phyloP scores from a whole-genome alignment of 1,140 invertebrate species.

The Metaphire vulgaris region DNA sequence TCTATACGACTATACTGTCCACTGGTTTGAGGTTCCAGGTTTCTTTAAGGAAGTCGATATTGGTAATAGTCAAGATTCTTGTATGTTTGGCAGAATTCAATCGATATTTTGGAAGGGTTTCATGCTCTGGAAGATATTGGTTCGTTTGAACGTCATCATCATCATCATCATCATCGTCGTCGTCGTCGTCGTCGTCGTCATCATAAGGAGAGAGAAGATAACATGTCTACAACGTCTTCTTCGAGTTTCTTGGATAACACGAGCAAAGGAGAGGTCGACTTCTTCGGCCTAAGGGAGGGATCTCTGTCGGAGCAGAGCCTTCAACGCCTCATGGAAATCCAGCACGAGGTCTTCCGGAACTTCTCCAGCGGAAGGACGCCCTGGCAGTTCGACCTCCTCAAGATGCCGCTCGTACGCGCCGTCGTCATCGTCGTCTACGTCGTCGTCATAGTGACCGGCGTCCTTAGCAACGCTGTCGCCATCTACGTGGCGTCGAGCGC shows the following conservation, averaged over 20 bases:
- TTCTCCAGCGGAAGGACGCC: neutral
- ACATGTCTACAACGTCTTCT: neutral
- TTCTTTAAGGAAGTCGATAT: too few relatives aligned
- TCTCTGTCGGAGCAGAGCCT: neutral
- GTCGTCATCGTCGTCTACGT: conserved; percentile 45
- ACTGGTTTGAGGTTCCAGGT: too few relatives aligned
- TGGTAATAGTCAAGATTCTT: too few relatives aligned
- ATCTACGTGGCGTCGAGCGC: conserved; percentile 75
- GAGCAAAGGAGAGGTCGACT: neutral
- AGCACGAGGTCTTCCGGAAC: neutral
- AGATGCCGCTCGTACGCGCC: conserved; percentile 12
- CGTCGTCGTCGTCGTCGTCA: too few relatives aligned
- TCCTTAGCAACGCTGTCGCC: conserved; percentile 77
- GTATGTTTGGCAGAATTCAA: too few relatives aligned
- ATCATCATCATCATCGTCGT: too few relatives aligned
- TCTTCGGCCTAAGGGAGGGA: neutral
- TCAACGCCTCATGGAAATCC: too few relatives aligned
- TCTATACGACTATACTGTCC: too few relatives aligned
- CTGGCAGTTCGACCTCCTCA: conserved; percentile 16
- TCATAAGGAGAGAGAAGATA: neutral
- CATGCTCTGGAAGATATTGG: neutral
- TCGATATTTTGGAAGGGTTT: neutral
- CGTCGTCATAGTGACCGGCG: conserved; percentile 46
- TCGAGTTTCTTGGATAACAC: neutral
- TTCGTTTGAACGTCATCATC: too few relatives aligned